phyloP scores from a whole-genome alignment of 2,113 vertebrate species.

The Grallaria varia region DNA sequence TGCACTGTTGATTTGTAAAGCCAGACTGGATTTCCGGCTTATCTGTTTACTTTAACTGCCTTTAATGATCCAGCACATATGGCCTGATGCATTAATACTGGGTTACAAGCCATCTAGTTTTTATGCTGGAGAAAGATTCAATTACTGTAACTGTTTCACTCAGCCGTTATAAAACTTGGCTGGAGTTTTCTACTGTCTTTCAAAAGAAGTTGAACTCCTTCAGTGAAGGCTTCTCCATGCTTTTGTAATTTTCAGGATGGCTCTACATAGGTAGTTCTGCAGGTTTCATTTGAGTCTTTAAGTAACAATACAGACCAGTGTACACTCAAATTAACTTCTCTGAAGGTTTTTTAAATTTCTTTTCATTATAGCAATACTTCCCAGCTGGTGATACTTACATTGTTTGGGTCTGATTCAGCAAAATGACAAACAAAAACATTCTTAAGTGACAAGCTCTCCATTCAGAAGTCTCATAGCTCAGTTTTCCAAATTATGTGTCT shows the following conservation, averaged over 20 bases:
- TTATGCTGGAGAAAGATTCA: background rate
- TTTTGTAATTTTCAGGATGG: background rate
- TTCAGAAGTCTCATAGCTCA: background rate
- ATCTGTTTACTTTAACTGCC: slow-evolving; percentile 7
- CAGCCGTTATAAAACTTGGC: background rate
- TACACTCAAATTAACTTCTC: background rate
- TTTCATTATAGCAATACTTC: background rate
- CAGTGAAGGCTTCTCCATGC: background rate
- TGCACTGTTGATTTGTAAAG: background rate
- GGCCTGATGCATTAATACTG: background rate
- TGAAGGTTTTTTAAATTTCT: background rate
- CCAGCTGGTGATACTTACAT: background rate
- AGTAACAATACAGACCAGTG: background rate
- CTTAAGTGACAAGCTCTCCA: background rate
- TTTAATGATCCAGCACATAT: background rate
- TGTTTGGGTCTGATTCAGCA: background rate
- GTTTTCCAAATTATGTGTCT: background rate
- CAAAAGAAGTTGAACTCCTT: background rate
- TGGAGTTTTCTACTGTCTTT: background rate
- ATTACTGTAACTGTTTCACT: background rate
- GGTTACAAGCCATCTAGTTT: slow-evolving; percentile 10
- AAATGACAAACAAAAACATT: background rate
- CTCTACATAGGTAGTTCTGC: background rate
- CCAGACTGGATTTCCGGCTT: slow-evolving; percentile 7
- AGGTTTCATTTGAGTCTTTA: background rate